Evolutionary conservation across 1,140 invertebrate species (phyloP).

Genomic region (Plutomurus gul): DNA sequence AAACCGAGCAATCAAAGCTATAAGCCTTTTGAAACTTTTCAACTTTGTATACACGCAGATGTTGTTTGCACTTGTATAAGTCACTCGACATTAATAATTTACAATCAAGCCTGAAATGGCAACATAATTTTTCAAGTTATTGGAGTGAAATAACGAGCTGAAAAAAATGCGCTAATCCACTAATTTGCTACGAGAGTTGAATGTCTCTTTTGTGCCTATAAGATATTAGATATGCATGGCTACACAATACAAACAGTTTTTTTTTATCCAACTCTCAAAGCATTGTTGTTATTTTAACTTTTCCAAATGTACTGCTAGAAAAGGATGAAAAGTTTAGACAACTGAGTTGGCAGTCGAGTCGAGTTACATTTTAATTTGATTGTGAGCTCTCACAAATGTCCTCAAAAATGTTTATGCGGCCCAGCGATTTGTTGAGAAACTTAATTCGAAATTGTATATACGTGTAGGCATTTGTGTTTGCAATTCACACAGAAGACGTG

Average conservation of each 20-base stretch:
- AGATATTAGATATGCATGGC: not conserved
- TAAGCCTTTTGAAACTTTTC: too few species aligned
- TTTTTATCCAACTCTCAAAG: too few species aligned
- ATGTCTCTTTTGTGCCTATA: not conserved
- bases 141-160: slow-evolving; percentile 23
- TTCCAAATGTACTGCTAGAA: not conserved
- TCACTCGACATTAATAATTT: not conserved
- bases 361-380: too few species aligned
- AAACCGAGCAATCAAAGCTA: too few species aligned
- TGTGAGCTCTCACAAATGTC: too few species aligned
- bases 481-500: too few species aligned
- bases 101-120: not conserved
- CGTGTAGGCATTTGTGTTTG: too few species aligned
- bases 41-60: not conserved
- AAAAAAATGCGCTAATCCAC: slow-evolving; percentile 21
- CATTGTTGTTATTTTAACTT: not conserved
- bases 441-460: too few species aligned
- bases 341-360: too few species aligned
- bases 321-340: too few species aligned
- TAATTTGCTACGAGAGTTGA: slow-evolving; percentile 10
- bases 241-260: not conserved
- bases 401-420: too few species aligned
- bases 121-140: slow-evolving; percentile 15
- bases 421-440: too few species aligned
- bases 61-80: not conserved